Conservation (phyloP, 1,140 invertebrate genomes). For the Lanistes nyassanus region DNA sequence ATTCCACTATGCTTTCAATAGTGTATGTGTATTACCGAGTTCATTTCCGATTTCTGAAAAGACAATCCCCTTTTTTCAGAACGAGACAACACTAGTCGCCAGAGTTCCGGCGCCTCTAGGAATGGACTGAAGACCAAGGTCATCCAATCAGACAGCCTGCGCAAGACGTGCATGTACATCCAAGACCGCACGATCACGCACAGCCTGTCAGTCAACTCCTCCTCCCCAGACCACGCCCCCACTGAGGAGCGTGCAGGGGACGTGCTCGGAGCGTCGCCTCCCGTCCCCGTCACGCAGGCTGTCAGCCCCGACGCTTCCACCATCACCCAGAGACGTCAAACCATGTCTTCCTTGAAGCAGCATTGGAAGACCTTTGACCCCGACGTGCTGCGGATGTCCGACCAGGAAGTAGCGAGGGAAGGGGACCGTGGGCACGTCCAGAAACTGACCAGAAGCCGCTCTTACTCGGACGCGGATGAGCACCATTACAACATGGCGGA, state of each 20-base stretch:
- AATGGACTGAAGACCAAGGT: not conserved
- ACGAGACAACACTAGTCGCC: not conserved
- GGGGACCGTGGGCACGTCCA: not conserved
- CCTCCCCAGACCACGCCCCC: not conserved
- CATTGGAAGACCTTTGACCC: slow-evolving; percentile 3
- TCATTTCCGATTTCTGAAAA: not conserved
- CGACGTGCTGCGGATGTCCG: not conserved
- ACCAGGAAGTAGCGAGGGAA: not conserved
- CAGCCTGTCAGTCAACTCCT: not conserved
- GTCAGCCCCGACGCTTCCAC: no score
- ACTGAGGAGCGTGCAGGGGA: not conserved
- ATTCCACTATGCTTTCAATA: no score
- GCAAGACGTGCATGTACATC: not conserved
- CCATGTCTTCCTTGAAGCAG: not conserved
- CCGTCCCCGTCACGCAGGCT: not conserved
- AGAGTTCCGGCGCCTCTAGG: slow-evolving; percentile 1
- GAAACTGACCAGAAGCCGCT: not conserved
- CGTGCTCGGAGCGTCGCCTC: not conserved
- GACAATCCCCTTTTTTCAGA: not conserved
- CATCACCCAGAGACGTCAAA: not conserved
- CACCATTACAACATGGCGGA: not conserved
- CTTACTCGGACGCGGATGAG: not conserved
- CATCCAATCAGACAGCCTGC: slow-evolving; percentile 1
- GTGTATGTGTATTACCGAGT: no score
- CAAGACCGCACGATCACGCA: not conserved